Conservation (phyloP, 1,140 invertebrate species). For the Oreohelix idahoensis region DNA sequence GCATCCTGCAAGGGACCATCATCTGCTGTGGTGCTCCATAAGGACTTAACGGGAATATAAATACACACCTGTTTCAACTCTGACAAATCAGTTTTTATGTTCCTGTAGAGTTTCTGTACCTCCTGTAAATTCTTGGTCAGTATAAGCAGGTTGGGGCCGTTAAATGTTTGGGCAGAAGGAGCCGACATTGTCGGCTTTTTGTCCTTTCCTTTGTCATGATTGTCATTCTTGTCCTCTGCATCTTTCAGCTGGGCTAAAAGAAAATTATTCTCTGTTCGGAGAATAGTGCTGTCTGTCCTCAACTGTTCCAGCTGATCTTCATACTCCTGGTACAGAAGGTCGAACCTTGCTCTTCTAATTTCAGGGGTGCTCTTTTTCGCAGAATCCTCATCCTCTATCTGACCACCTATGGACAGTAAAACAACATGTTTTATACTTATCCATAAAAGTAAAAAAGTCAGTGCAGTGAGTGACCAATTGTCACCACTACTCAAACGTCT, state of each 20-base stretch:
- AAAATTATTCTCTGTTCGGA: conserved; percentile 54
- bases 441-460: too few relatives aligned
- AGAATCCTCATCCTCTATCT: conserved; percentile 58
- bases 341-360: conserved; percentile 65
- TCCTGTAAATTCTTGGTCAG: conserved; percentile 60
- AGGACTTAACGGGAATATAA: too few relatives aligned
- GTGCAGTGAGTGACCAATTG: too few relatives aligned
- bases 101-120: conserved; percentile 53
- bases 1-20: too few relatives aligned
- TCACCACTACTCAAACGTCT: too few relatives aligned
- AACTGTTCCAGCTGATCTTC: conserved; percentile 62
- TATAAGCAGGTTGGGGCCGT: conserved; percentile 33
- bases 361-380: conserved; percentile 59
- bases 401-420: conserved; percentile 52
- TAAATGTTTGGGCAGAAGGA: background rate
- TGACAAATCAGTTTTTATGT: conserved; percentile 55
- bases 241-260: conserved; percentile 44
- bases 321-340: conserved; percentile 69
- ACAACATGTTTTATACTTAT: too few relatives aligned
- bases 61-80: conserved; percentile 52
- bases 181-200: background rate
- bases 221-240: conserved; percentile 33
- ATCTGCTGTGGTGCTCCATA: too few relatives aligned
- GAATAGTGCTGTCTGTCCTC: conserved; percentile 43
- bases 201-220: background rate